phyloP scores from a whole-genome alignment of 2,888 invertebrate species.

The Electrophaes corylata region DNA sequence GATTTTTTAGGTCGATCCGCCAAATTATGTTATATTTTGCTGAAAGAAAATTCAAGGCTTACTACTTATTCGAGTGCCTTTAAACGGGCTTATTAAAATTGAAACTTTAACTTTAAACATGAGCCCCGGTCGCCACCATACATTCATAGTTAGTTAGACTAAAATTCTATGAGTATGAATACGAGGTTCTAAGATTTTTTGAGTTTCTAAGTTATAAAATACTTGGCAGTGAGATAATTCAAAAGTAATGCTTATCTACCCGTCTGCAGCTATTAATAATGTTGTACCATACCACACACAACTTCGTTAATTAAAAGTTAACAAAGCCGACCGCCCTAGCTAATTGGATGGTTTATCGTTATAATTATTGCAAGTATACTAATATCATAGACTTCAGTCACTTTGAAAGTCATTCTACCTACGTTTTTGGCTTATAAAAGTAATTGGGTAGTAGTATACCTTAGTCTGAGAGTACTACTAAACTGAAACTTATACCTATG shows the following conservation, averaged over 20 bases:
- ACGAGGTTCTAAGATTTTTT: neutral
- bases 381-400: neutral
- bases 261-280: constrained; percentile 43
- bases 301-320: constrained; percentile 68
- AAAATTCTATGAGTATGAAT: no score
- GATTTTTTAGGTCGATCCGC: no score
- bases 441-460: no score
- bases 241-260: constrained; percentile 22
- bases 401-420: neutral
- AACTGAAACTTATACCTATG: no score
- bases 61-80: no score
- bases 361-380: constrained; percentile 21
- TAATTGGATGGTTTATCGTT: constrained; percentile 64
- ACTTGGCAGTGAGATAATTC: constrained; percentile 20
- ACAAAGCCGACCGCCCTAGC: constrained; percentile 53
- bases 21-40: no score
- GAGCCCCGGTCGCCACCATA: no score
- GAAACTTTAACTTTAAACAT: no score
- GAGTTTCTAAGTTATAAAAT: constrained; percentile 22
- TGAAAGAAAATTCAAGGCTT: no score
- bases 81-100: no score
- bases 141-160: no score
- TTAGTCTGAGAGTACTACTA: no score
- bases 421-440: neutral
- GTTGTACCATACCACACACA: constrained; percentile 49